phyloP scores from a whole-genome alignment of 2,888 invertebrate genomes.

The Agrochola lychnidis region DNA sequence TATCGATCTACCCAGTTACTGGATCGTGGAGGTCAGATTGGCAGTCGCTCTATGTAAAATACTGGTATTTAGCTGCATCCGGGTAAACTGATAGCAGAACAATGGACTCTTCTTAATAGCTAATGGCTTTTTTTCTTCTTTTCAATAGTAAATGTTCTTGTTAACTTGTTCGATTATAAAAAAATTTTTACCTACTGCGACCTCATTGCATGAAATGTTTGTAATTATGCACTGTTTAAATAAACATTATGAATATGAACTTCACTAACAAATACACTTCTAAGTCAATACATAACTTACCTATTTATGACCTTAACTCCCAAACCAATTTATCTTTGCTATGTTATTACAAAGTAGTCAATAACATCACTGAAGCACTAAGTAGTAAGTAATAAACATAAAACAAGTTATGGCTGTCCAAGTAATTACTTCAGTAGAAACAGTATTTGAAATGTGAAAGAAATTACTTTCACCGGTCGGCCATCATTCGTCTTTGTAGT shows the following conservation, averaged over 20 bases:
- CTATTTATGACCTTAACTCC: not conserved
- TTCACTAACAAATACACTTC: not conserved
- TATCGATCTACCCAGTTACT: too few species aligned
- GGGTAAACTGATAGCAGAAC: too few species aligned
- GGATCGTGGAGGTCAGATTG: too few species aligned
- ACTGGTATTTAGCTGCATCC: too few species aligned
- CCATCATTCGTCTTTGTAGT: slow-evolving; percentile 44
- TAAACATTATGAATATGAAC: not conserved
- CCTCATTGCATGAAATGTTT: not conserved
- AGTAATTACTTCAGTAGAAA: slow-evolving; percentile 50
- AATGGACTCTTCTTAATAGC: too few species aligned
- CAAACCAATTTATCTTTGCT: slow-evolving; percentile 4
- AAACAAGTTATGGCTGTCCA: slow-evolving; percentile 43
- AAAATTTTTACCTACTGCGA: too few species aligned
- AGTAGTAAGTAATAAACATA: slow-evolving; percentile 40
- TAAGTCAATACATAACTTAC: not conserved
- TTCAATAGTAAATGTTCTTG: not conserved
- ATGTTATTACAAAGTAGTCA: slow-evolving; percentile 35
- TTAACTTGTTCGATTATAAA: too few species aligned
- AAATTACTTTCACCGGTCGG: slow-evolving; percentile 22
- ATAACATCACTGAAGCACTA: slow-evolving; percentile 8
- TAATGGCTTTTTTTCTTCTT: not conserved
- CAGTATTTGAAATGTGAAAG: slow-evolving; percentile 52
- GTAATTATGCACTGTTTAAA: not conserved
- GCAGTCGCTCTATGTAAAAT: too few species aligned